Conservation (phyloP, 2,888 invertebrate species). For the Drosophila mulleri region DNA sequence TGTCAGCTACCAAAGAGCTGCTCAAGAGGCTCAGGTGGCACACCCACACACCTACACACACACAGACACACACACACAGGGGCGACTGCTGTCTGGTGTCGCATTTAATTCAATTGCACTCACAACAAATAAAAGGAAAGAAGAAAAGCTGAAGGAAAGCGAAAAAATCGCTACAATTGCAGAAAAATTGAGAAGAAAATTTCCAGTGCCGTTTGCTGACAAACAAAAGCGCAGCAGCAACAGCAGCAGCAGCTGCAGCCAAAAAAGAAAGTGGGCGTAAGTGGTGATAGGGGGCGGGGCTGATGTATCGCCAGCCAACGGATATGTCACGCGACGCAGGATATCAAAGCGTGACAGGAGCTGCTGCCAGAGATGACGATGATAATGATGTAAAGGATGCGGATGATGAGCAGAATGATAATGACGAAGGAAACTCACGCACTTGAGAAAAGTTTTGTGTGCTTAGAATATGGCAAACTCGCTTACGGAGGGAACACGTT, state of each 20-base stretch:
- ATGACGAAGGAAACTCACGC: constrained; percentile 49
- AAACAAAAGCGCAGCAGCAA: constrained; percentile 65
- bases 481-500: constrained; percentile 14
- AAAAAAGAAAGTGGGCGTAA: constrained; percentile 8
- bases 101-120: constrained; percentile 76
- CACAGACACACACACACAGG: constrained; percentile 19
- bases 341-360: constrained; percentile 77
- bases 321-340: constrained; percentile 77
- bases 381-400: constrained; percentile 7
- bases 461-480: constrained; percentile 49
- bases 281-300: not conserved
- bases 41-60: constrained; percentile 1
- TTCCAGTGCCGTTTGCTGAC: constrained; percentile 48
- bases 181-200: constrained; percentile 49
- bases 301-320: constrained; percentile 52
- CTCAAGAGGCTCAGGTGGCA: constrained; percentile 64
- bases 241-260: constrained; percentile 21
- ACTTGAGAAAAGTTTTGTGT: constrained; percentile 63
- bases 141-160: constrained; percentile 4
- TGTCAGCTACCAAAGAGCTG: constrained; percentile 42
- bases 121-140: constrained; percentile 14
- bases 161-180: constrained; percentile 68
- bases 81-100: constrained; percentile 60
- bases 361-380: constrained; percentile 5
- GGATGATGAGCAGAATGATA: constrained; percentile 1